Percentiles rank a stretch among this genome's conserved stretches.
Evolutionary conservation across 2,113 vertebrate species (phyloP).

Genomic region (Chelonoidis abingdonii): DNA sequence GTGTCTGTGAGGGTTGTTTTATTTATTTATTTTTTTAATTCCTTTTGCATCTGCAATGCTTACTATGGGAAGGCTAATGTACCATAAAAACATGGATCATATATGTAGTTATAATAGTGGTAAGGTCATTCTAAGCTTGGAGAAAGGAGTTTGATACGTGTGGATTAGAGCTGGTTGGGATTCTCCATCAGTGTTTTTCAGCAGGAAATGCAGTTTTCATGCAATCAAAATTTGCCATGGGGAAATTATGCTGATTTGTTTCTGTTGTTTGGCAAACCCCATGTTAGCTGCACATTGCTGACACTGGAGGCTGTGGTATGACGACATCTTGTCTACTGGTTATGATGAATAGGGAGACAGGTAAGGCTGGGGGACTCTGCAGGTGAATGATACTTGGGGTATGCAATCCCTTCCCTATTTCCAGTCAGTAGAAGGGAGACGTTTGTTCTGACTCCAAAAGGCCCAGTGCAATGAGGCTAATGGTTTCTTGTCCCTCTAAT

Average conservation of each 20-base stretch:
- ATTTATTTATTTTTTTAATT: background rate
- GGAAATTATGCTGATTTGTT: background rate
- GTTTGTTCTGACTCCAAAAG: background rate
- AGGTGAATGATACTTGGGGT: background rate
- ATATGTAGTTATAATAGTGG: background rate
- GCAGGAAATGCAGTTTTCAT: background rate
- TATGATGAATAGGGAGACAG: background rate
- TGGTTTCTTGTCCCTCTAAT: background rate
- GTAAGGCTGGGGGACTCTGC: background rate
- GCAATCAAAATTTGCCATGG: background rate
- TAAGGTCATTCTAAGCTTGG: background rate
- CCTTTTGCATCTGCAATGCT: background rate
- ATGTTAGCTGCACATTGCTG: background rate
- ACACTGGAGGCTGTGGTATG: background rate
- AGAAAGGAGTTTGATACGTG: background rate
- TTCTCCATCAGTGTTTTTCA: background rate
- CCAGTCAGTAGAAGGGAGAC: background rate
- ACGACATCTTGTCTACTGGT: background rate
- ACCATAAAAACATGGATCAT: background rate
- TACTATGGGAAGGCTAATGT: background rate
- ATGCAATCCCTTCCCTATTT: background rate
- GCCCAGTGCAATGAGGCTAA: accelerated
- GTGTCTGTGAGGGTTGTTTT: too few relatives aligned
- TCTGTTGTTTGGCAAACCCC: background rate
- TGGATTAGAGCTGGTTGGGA: background rate